A percentile compares a stretch with the other conserved stretches of the same genome.
phyloP scores from a whole-genome alignment of 1,140 invertebrate genomes.

The Ceratosolen fusciceps region DNA sequence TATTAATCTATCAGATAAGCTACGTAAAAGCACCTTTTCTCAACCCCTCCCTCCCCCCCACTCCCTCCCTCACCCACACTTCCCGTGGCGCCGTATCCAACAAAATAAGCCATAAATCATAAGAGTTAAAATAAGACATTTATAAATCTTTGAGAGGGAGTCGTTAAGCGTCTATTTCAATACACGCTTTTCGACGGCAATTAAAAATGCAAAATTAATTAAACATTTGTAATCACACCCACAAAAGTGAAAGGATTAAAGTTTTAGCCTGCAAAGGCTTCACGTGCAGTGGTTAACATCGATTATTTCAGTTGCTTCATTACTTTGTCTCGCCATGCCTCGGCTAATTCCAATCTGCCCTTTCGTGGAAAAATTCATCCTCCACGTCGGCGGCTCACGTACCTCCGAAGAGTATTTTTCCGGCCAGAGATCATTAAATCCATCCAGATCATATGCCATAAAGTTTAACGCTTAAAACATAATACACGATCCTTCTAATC shows the following conservation, averaged over 20 bases:
- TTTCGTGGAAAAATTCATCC: background rate
- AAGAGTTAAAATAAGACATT: background rate
- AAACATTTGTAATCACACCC: background rate
- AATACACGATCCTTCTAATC: no score
- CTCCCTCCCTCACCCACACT: no score
- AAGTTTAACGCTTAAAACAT: no score
- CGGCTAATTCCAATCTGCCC: background rate
- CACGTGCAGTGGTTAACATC: background rate
- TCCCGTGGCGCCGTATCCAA: no score
- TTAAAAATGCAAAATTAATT: background rate
- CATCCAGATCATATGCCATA: no score
- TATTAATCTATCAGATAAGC: background rate
- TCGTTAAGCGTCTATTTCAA: background rate
- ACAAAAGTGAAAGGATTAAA: constrained; percentile 18
- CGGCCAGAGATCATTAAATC: no score
- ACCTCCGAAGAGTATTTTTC: no score
- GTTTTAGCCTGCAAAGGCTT: background rate
- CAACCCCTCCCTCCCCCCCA: no score
- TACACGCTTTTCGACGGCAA: background rate
- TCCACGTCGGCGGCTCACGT: no score
- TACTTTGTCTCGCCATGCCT: background rate
- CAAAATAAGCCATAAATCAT: background rate
- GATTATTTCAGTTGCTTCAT: background rate
- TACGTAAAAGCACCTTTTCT: background rate
- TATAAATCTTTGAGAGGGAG: background rate